phyloP scores from a whole-genome alignment of 2,113 vertebrate genomes.

The Rhea pennata region DNA sequence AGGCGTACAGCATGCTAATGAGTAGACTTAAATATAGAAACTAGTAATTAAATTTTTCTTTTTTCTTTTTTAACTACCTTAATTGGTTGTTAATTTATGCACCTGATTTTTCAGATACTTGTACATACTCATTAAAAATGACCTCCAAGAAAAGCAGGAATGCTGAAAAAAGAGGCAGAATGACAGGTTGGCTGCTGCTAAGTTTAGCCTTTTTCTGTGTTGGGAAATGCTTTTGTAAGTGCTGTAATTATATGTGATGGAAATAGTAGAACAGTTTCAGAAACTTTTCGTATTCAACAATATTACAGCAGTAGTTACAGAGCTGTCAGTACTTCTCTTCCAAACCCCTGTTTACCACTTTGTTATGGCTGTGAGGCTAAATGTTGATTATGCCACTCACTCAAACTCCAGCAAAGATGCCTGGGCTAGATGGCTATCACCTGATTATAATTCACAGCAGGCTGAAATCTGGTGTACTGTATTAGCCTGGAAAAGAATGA shows the following conservation, averaged over 20 bases:
- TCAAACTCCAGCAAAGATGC: too few species aligned
- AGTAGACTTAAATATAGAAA: constrained; percentile 70
- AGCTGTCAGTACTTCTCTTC: neutral
- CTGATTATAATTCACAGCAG: neutral
- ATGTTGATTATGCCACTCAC: too few species aligned
- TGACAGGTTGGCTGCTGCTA: constrained; percentile 29
- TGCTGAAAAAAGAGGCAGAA: constrained; percentile 36
- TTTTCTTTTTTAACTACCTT: constrained; percentile 53
- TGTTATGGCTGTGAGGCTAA: too few species aligned
- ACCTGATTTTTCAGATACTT: constrained; percentile 77
- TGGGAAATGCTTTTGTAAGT: constrained; percentile 27
- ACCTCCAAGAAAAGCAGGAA: constrained; percentile 67
- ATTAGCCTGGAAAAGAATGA: neutral
- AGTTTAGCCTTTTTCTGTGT: constrained; percentile 14
- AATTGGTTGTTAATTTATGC: constrained; percentile 81
- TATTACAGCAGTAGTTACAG: neutral
- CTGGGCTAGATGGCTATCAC: too few species aligned
- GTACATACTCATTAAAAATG: constrained; percentile 74
- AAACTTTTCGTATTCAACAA: constrained; percentile 23
- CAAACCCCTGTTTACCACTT: neutral
- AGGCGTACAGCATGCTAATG: constrained; percentile 47
- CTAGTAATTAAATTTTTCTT: constrained; percentile 68
- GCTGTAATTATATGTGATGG: constrained; percentile 4
- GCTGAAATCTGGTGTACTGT: neutral
- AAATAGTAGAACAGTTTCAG: constrained; percentile 3